These are phyloP conservation scores for Diaprepes abbreviatus DNA, from an alignment of 2,888 invertebrate species.

Conservation along the genomic window DNA sequence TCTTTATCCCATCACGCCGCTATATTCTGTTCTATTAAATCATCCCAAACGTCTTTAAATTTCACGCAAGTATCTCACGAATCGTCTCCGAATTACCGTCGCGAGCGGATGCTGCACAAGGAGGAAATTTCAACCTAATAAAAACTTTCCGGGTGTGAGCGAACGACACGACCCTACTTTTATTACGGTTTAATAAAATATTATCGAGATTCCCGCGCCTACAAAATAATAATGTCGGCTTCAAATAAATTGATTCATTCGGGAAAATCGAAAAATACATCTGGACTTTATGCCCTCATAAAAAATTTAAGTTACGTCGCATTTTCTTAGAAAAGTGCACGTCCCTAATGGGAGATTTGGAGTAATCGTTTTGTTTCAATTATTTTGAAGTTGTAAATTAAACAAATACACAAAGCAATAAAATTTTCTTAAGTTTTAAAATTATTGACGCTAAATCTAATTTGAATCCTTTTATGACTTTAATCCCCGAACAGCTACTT, in stretches of 20 bases:
- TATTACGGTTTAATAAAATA: constrained; percentile 57
- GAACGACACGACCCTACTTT: constrained; percentile 52
- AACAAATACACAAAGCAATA: constrained; percentile 36
- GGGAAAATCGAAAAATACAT: constrained; percentile 35
- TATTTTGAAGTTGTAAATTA: constrained; percentile 41
- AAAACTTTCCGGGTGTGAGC: constrained; percentile 51
- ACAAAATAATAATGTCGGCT: constrained; percentile 48
- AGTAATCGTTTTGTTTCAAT: constrained; percentile 26
- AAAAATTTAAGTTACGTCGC: constrained; percentile 30
- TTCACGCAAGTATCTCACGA: constrained; percentile 38
- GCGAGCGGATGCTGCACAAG: constrained; percentile 39
- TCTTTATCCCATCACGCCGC: constrained; percentile 34
- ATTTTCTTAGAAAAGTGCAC: constrained; percentile 14
- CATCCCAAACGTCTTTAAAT: constrained; percentile 33
- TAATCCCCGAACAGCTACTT: constrained; percentile 42
- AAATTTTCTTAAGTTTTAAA: constrained; percentile 41
- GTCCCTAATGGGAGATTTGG: constrained; percentile 29
- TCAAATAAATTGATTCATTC: constrained; percentile 28
- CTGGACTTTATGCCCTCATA: constrained; percentile 38
- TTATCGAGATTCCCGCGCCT: constrained; percentile 49
- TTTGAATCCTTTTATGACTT: constrained; percentile 44
- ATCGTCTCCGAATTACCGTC: constrained; percentile 37
- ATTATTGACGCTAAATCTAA: constrained; percentile 48
- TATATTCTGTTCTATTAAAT: constrained; percentile 37
- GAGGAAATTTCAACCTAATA: constrained; percentile 45